Percentiles rank a stretch among this genome's conserved stretches.
Conservation (phyloP, 2,797 vertebrate species). For the Pseudomugil tenellus region DNA sequence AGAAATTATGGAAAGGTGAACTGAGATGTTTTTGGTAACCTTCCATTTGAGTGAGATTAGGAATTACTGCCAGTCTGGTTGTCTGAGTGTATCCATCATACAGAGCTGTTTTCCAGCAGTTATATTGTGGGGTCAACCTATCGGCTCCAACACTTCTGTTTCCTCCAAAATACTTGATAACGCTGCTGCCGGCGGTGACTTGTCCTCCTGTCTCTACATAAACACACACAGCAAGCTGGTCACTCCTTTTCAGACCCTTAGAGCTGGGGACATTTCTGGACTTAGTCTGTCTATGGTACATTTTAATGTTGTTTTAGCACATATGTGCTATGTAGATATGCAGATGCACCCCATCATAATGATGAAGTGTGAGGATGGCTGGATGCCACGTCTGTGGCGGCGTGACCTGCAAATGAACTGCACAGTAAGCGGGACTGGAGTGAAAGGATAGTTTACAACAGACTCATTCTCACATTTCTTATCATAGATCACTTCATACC, state of each 20-base stretch:
- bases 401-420: conserved; percentile 29
- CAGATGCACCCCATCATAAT: conserved; percentile 11
- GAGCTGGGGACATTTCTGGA: conserved; percentile 26
- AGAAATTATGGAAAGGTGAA: conserved; percentile 27
- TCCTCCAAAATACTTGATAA: conserved; percentile 20
- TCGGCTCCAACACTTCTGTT: conserved; percentile 11
- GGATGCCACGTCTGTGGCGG: conserved; percentile 27
- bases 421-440: not conserved
- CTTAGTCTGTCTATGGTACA: not conserved
- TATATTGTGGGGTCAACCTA: conserved; percentile 23
- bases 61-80: conserved; percentile 20
- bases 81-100: conserved; percentile 59
- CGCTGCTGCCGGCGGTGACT: conserved; percentile 38
- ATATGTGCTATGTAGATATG: conserved; percentile 11
- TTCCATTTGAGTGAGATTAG: conserved; percentile 43
- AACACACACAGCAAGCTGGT: conserved; percentile 36
- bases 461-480: not conserved
- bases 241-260: conserved; percentile 1
- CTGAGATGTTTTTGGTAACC: conserved; percentile 47
- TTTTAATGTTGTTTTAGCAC: not conserved
- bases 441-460: not conserved
- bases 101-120: conserved; percentile 52
- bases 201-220: conserved; percentile 22
- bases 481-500: not conserved
- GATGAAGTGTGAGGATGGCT: conserved; percentile 24